Evolutionary conservation across 1,140 invertebrate species (phyloP), one percentile per base, ranked within the genome.

Genomic region (Drosophila ogumai): DNA sequence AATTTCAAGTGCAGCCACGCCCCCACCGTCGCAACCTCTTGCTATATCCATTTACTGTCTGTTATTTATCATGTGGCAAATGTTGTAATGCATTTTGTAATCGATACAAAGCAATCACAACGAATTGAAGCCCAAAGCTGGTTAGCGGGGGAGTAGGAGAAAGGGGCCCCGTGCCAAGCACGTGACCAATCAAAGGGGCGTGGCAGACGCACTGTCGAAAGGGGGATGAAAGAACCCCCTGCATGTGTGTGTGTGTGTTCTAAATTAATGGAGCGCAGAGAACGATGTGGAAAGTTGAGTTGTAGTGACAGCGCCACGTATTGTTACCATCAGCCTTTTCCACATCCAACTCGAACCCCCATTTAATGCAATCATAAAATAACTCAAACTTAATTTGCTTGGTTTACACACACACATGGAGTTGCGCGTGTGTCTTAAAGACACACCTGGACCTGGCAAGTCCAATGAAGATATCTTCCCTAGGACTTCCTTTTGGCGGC

Each of bases 21-120:
- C 44, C 52, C 19, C 0, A 9, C 36, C 44, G n/a, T n/a, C 4
- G n/a, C 15, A 17, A 9, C 25, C 46, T 46, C 28, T 9, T 19
- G 43, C 31, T 17, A 43, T 40, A 54, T 43, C 55, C 81, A 61
- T 56, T 82, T 73, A 52, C 44, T n/a, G 61, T 31, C 57, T 82
- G 76, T 84, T 88, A 87, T 87, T 84, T 87, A 88, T 88, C 84
- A 82, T 88, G 84, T 88, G 82, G 75, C 67, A 80, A 72, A 79
- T 82, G 80, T 88, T 88, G 76, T 88, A 87, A 87, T 88, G 84
- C 84, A 87, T 90, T 88, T 88, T 90, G 84, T 88, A 88, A 88
- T 88, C 84, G 85, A 88, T 88, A 88, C 84, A 88, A 84, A 84
- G 80, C 81, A 88, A 88, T 88, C 84, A 90, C 67, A 88, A 80